phyloP scores from a whole-genome alignment of 2,113 vertebrate species.

The Stictonetta naevosa region DNA sequence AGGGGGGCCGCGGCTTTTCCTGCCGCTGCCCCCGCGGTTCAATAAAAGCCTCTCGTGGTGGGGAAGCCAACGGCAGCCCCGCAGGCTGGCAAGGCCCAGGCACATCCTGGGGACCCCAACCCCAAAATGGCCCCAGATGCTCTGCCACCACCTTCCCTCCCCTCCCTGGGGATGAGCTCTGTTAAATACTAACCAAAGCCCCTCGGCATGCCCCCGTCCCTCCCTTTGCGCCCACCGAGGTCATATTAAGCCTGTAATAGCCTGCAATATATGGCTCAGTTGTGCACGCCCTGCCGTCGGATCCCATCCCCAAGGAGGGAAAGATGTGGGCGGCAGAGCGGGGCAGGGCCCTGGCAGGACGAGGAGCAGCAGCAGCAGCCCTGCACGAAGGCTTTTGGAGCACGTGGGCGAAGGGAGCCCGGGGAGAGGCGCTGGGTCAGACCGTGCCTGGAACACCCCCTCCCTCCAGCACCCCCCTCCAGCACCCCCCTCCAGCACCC shows the following conservation, averaged over 20 bases:
- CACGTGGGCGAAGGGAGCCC: rapidly evolving
- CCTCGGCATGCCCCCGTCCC: neutral
- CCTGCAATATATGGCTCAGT: conserved; percentile 20
- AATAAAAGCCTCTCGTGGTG: neutral
- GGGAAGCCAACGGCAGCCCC: neutral
- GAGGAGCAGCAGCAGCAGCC: neutral
- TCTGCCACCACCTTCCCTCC: neutral
- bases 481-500: neutral
- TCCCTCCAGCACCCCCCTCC: neutral
- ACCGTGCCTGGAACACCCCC: neutral
- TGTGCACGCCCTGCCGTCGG: neutral
- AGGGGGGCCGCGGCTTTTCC: neutral
- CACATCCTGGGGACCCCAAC: neutral
- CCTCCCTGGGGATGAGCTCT: neutral
- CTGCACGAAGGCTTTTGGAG: rapidly evolving
- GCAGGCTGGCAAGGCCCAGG: rapidly evolving
- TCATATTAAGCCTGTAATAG: neutral
- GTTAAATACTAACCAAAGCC: neutral
- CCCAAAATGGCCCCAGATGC: rapidly evolving
- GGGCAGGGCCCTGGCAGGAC: neutral
- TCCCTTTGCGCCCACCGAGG: neutral
- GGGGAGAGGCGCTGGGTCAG: neutral
- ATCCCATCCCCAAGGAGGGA: neutral
- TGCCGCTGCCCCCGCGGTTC: rapidly evolving
- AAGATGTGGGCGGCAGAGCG: neutral